Conservation (phyloP, 1,140 invertebrate species). For the Luehdorfia chinensis region DNA sequence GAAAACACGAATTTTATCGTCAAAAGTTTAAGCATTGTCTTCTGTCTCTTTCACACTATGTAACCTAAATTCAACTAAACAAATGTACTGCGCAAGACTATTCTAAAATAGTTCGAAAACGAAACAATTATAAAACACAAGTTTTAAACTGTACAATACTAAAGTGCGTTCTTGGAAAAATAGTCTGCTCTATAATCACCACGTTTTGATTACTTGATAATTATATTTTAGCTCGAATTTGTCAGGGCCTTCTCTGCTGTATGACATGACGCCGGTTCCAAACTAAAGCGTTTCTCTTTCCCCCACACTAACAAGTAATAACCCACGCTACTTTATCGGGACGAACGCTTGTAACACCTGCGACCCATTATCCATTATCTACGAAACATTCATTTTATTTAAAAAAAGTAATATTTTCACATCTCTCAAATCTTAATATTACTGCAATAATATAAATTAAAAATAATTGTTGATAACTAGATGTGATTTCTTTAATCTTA, state of each 20-base stretch:
- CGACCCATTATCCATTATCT: too few species aligned
- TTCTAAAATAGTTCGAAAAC: too few species aligned
- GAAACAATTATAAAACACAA: too few species aligned
- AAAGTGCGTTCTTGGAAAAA: slow-evolving; percentile 7
- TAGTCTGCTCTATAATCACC: slow-evolving; percentile 30
- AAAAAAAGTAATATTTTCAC: too few species aligned
- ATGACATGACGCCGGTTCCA: slow-evolving; percentile 46
- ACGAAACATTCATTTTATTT: too few species aligned
- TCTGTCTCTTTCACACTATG: slow-evolving; percentile 31
- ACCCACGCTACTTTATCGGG: slow-evolving; percentile 54
- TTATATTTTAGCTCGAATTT: slow-evolving; percentile 34
- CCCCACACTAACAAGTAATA: slow-evolving; percentile 47
- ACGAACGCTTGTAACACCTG: too few species aligned
- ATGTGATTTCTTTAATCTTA: slow-evolving; percentile 36
- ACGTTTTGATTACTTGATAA: slow-evolving; percentile 45
- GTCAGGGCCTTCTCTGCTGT: slow-evolving; percentile 57
- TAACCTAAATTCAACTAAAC: slow-evolving; percentile 41
- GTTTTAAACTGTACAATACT: too few species aligned
- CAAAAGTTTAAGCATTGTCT: slow-evolving; percentile 18
- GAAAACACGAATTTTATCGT: slow-evolving; percentile 18
- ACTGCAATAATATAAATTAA: slow-evolving; percentile 29
- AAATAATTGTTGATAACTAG: slow-evolving; percentile 45
- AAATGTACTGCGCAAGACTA: neutral
- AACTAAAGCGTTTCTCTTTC: slow-evolving; percentile 45
- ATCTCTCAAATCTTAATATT: too few species aligned